Evolutionary conservation across 1,140 invertebrate genomes (phyloP).

Genomic region (Ditylenchus dipsaci): DNA sequence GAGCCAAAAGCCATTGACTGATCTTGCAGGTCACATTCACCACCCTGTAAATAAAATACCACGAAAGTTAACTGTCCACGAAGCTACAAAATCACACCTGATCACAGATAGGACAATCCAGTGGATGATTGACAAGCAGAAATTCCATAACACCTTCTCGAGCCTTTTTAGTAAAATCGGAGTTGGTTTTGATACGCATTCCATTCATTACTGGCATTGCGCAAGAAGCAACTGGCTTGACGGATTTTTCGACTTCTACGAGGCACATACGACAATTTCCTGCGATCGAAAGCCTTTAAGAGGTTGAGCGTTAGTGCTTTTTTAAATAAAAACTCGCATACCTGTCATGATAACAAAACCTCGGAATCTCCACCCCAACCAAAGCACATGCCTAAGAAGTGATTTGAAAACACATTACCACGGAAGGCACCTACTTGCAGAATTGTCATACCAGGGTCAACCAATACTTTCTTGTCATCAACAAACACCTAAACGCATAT

Average conservation of each 20-base stretch:
- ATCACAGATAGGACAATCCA: slow-evolving; percentile 99
- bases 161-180: slow-evolving; percentile 85
- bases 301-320: no score
- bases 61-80: not conserved
- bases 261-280: slow-evolving; percentile 99
- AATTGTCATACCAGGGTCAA: slow-evolving; percentile 91
- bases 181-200: slow-evolving; percentile 91
- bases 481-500: slow-evolving; percentile 84
- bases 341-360: slow-evolving; percentile 98
- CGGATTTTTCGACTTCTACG: slow-evolving; percentile 93
- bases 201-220: slow-evolving; percentile 99
- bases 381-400: slow-evolving; percentile 79
- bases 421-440: slow-evolving; percentile 88
- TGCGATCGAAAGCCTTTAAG: slow-evolving; percentile 74
- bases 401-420: no score
- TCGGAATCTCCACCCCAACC: slow-evolving; percentile 91
- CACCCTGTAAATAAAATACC: slow-evolving; percentile 67
- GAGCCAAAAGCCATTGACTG: slow-evolving; percentile 88
- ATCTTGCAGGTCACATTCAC: slow-evolving; percentile 86
- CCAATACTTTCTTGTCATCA: slow-evolving; percentile 87
- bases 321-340: no score
- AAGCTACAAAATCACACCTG: slow-evolving; percentile 60
- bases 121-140: slow-evolving; percentile 90
- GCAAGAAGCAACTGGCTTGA: slow-evolving; percentile 95
- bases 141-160: slow-evolving; percentile 98